phyloP scores from a whole-genome alignment of 2,888 invertebrate species.

The Rhingia rostrata region DNA sequence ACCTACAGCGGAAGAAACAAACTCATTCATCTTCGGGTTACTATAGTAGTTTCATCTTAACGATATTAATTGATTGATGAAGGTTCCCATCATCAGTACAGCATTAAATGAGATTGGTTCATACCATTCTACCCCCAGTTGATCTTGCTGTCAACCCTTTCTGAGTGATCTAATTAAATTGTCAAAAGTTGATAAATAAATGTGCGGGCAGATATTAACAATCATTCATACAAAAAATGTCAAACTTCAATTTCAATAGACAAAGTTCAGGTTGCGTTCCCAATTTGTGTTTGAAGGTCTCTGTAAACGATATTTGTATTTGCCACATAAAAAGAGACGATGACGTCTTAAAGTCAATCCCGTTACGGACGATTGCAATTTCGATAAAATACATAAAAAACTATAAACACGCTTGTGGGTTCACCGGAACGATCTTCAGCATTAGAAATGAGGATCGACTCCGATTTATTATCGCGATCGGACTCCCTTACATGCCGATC shows the following conservation, averaged over 20 bases:
- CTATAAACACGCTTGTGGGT: slow-evolving; percentile 15
- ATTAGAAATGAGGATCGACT: slow-evolving; percentile 42
- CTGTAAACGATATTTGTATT: not conserved
- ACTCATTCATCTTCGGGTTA: slow-evolving; percentile 52
- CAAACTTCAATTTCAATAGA: slow-evolving; percentile 36
- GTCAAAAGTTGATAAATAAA: slow-evolving; percentile 50
- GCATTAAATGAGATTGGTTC: slow-evolving; percentile 46
- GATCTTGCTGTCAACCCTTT: slow-evolving; percentile 61
- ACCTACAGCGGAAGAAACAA: slow-evolving; percentile 48
- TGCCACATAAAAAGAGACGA: slow-evolving; percentile 11
- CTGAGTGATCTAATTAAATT: slow-evolving; percentile 60
- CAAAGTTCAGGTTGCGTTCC: slow-evolving; percentile 4
- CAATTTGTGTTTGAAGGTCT: slow-evolving; percentile 44
- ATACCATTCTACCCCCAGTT: slow-evolving; percentile 29
- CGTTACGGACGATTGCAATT: slow-evolving; percentile 66
- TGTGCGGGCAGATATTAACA: slow-evolving; percentile 57
- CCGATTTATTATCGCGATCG: slow-evolving; percentile 49
- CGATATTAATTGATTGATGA: slow-evolving; percentile 57
- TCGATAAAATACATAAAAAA: slow-evolving; percentile 45
- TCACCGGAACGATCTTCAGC: slow-evolving; percentile 64
- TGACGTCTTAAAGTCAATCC: slow-evolving; percentile 55
- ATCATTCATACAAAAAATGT: slow-evolving; percentile 31
- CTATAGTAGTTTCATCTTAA: slow-evolving; percentile 31
- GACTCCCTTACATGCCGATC: slow-evolving; percentile 68
- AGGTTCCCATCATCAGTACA: not conserved